Base-by-base conservation (phyloP, 2,888 invertebrate species). In the Cephus runcator region DNA sequence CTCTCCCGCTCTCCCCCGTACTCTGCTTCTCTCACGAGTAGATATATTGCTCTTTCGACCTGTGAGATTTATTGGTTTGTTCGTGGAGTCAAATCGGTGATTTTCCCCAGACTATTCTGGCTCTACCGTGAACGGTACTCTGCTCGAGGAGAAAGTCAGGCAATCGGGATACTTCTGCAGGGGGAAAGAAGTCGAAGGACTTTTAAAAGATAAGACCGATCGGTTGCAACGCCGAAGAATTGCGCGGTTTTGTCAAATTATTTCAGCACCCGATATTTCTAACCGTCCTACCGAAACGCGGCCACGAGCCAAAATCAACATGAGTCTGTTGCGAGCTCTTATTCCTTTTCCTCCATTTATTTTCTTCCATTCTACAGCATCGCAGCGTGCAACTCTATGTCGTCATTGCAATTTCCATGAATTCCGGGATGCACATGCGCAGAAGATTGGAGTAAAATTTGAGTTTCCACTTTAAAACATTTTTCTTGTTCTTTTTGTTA, bases 231-330 rank as follows among this genome's bases (percentile, higher is more conserved):
- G 75, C 68, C 75, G 56, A 68, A 30, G 35, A 75, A 35, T 75
- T 78, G 71, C 31, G 71, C 31, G 71, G 71, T 74, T 77, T 75
- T 76, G 89, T 89, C 88, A 87, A 91, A 90, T 91, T 91, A 91
- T 91, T 91, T 91, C 90, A 90, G 90, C 90, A 87, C 87, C 89
- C 90, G 90, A 91, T 91, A 91, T 91, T 91, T 91, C 90, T 89
- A 91, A 91, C 90, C 89, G 87, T 88, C 84, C 87, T 83, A 86
- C 86, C 87, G 85, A 87, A 88, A 84, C 85, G 82, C 83, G 87
- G 87, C 87, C 84, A 80, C 85, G 83, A 86, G 90, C 90, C 91
- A 90, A 90, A 88, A 86, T 88, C 89, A 91, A 91, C 90, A 89
- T 75, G n/a, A 34, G 15, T 71, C 71, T 71, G 31, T 31, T 33